These are phyloP conservation scores for Grammomys dolichurus DNA, from an alignment of 2,113 vertebrate species.

Conservation along the genomic window DNA sequence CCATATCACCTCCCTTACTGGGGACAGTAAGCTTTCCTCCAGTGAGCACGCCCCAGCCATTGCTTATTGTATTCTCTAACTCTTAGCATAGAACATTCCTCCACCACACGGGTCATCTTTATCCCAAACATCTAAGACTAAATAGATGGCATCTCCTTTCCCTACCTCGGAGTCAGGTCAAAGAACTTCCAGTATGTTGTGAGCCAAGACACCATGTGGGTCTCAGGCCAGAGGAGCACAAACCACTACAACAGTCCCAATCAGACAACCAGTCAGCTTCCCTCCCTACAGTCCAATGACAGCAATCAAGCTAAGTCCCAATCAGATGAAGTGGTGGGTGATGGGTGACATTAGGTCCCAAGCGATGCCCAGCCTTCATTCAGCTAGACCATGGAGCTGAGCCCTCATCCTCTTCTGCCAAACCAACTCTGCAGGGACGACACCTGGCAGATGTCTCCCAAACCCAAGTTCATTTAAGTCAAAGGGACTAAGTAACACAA, in stretches of 20 bases:
- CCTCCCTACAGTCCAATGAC: background rate
- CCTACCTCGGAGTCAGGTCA: background rate
- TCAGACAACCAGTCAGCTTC: background rate
- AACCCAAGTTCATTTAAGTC: background rate
- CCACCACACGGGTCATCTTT: background rate
- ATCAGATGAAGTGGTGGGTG: background rate
- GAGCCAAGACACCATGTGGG: background rate
- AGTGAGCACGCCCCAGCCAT: background rate
- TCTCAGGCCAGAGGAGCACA: background rate
- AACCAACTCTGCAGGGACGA: background rate
- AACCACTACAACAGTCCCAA: background rate
- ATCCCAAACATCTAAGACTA: background rate
- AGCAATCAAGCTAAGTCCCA: background rate
- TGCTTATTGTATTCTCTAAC: background rate
- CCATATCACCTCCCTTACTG: fast-evolving
- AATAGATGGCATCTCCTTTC: background rate
- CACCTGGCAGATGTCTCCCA: background rate
- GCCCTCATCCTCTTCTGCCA: background rate
- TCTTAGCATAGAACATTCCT: background rate
- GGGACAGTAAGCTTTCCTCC: background rate
- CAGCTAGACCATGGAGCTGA: background rate
- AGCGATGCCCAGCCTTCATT: background rate
- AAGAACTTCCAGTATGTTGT: background rate
- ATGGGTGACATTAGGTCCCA: background rate
- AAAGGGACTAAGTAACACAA: background rate